Evolutionary conservation across 35 echinoderm and acorn worm species (phyloP).

Genomic region (Apostichopus parvimensis): DNA sequence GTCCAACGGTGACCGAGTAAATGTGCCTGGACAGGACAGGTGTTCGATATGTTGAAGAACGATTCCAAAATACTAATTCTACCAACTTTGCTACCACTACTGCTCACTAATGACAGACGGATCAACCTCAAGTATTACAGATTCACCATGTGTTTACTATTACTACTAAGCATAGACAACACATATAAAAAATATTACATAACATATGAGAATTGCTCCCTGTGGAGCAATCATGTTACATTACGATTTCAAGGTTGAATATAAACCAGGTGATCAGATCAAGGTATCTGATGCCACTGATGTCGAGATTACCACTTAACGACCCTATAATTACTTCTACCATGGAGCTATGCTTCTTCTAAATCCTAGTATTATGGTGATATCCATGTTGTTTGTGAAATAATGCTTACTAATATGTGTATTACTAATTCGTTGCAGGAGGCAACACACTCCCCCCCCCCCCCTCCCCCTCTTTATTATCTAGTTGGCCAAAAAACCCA

Average conservation of each 20-base stretch:
- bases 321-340: slow-evolving; percentile 30
- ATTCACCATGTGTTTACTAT: not conserved
- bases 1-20: not conserved
- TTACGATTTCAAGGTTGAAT: slow-evolving; percentile 63
- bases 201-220: slow-evolving; percentile 22
- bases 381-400: slow-evolving; percentile 31
- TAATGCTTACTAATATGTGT: slow-evolving; percentile 13
- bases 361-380: not conserved
- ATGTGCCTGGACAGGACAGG: not conserved
- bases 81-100: not conserved
- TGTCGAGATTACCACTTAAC: not conserved
- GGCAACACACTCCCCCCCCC: not conserved
- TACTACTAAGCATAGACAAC: too few relatives aligned
- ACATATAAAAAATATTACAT: not conserved
- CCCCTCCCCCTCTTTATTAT: not conserved
- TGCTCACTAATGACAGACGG: not conserved
- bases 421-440: slow-evolving; percentile 1
- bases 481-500: not conserved
- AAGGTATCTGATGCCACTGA: slow-evolving; percentile 21
- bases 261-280: slow-evolving; percentile 33
- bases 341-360: not conserved
- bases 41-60: too few relatives aligned
- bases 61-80: too few relatives aligned
- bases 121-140: not conserved
- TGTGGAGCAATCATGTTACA: slow-evolving; percentile 50